Evolutionary conservation across 2,113 vertebrate genomes (phyloP), one percentile per base, ranked within the genome.

Genomic region (Corvus cornix): DNA sequence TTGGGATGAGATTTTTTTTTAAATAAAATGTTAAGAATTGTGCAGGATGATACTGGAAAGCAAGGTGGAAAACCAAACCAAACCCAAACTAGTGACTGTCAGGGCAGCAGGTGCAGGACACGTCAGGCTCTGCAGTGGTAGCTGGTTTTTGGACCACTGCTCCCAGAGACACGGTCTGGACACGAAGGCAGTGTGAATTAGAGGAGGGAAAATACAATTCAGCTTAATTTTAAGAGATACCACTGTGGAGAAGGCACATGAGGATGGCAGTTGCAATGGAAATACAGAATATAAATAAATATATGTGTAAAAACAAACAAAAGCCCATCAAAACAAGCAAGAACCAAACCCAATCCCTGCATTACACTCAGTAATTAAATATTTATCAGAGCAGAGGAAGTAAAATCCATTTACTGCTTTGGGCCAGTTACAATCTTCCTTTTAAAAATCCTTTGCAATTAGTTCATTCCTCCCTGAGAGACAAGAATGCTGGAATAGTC

Each of bases 341-440:
- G 90, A 86, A n/a, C 79, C 74, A 84, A 90, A 19, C 72, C 35
- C 49, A 30, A 17, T 53, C 92, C 85, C 59, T 77, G 73, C 75
- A 19, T 92, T 96, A 92, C 97, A 84, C 85, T 94, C 60, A 75
- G 81, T 93, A 96, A 97, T 98, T 94, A 97, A 98, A 96, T 97
- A 97, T 97, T 98, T 98, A 97, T 97, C 83, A 87, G 94, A 97
- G 90, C 70, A 91, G 96, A 97, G 94, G 97, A 97, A 97, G 95
- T 79, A 93, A 97, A 96, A 97, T 84, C 94, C 89, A 83, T 88
- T 93, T 95, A 86, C 96, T 92, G 79, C 97, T 98, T 96, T 70
- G 96, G 96, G 87, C 91, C 68, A 90, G 97, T 95, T 73, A 68
- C 93, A 95, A 87, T 56, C 84, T 90, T n/a, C 56, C 85, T 70